Conservation (phyloP, 2,113 vertebrate genomes). For the Opisthocomus hoazin region DNA sequence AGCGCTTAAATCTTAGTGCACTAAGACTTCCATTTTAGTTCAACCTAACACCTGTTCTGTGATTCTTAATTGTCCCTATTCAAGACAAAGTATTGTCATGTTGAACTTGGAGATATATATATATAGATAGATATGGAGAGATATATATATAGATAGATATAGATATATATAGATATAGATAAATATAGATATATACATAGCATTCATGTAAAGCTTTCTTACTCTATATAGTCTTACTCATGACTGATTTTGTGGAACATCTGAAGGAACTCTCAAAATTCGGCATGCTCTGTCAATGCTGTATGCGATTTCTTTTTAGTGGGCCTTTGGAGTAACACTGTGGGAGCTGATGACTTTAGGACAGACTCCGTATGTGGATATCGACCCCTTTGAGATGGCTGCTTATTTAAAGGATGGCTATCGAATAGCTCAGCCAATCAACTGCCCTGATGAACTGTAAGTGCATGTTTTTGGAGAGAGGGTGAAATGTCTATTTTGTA, state of each 20-base stretch:
- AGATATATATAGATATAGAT: too few species aligned
- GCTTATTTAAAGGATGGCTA: conserved; percentile 98
- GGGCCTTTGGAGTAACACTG: conserved; percentile 95
- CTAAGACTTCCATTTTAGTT: neutral
- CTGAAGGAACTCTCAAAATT: neutral
- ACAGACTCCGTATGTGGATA: conserved; percentile 96
- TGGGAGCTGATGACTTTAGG: conserved; percentile 99
- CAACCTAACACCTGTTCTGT: neutral
- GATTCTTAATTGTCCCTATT: neutral
- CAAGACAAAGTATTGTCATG: too few species aligned
- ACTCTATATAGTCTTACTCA: rapidly evolving
- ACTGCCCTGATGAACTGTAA: conserved; percentile 98
- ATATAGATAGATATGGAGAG: too few species aligned
- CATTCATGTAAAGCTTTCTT: neutral
- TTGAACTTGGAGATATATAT: neutral
- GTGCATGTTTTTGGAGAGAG: conserved; percentile 38
- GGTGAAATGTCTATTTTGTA: rapidly evolving
- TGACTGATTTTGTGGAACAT: neutral
- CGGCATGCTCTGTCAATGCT: neutral
- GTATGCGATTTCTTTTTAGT: conserved; percentile 66
- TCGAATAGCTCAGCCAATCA: conserved; percentile 98
- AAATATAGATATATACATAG: too few species aligned
- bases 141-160: too few species aligned
- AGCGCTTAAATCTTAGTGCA: neutral
- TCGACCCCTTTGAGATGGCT: conserved; percentile 98